Percentiles rank a stretch among this genome's conserved stretches.
phyloP scores from a whole-genome alignment of 2,888 invertebrate genomes.

The Limnephilus marmoratus region DNA sequence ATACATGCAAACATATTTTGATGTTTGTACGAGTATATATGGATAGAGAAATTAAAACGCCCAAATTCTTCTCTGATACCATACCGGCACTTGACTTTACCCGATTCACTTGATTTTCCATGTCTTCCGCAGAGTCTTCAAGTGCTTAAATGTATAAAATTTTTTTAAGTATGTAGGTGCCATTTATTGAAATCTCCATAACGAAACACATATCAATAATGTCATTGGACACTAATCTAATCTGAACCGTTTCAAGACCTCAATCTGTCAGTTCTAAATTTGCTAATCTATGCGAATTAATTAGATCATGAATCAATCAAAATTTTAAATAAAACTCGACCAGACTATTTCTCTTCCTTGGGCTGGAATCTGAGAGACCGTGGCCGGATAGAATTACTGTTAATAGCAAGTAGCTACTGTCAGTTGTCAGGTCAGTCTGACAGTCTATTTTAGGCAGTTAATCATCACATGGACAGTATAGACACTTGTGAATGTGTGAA shows the following conservation, averaged over 20 bases:
- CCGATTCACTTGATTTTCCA: no score
- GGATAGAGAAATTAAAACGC: no score
- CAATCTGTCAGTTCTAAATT: not conserved
- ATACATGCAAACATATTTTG: no score
- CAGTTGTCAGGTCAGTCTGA: not conserved
- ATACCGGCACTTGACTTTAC: no score
- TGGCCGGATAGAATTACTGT: not conserved
- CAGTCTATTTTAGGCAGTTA: not conserved
- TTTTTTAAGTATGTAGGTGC: no score
- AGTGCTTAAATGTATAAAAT: no score
- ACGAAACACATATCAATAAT: not conserved
- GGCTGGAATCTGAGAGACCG: not conserved
- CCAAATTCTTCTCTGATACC: no score
- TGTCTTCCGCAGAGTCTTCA: no score
- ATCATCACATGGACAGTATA: not conserved
- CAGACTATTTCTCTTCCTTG: not conserved
- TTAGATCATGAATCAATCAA: not conserved
- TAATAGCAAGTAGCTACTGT: not conserved
- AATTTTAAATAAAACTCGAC: not conserved
- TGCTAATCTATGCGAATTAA: not conserved
- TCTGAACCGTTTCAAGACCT: not conserved
- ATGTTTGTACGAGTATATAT: no score
- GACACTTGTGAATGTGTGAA: no score
- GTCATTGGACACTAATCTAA: not conserved
- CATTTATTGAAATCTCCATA: not conserved